These are phyloP conservation scores for Caenorhabditis virilis DNA, from an alignment of 2,888 invertebrate genomes.

Conservation along the genomic window DNA sequence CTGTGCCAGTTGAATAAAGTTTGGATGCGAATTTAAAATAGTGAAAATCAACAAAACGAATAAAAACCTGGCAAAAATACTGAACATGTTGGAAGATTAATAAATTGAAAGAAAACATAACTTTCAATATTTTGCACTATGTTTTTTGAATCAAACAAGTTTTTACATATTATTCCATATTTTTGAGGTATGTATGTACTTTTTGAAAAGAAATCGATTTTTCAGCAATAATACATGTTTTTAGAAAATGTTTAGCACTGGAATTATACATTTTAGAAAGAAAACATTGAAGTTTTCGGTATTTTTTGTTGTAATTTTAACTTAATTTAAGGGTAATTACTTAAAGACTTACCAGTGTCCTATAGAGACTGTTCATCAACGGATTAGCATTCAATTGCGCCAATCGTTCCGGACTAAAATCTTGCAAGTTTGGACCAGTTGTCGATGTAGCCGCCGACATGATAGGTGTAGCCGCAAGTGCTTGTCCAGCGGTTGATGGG, in stretches of 20 bases:
- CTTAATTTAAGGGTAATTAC: neutral
- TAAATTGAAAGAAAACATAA: neutral
- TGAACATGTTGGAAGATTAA: no score
- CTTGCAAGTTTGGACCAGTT: neutral
- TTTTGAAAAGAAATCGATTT: neutral
- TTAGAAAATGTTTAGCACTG: neutral
- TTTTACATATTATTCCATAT: neutral
- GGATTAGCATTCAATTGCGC: slow-evolving; percentile 4
- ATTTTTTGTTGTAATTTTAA: neutral
- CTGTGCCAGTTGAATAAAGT: no score
- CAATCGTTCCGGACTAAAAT: slow-evolving; percentile 6
- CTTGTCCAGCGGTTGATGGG: slow-evolving; percentile 4
- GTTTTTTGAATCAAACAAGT: neutral
- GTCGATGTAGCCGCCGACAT: neutral
- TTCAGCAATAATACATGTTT: neutral
- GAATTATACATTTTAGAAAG: neutral
- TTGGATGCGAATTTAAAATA: no score
- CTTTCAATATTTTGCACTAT: neutral
- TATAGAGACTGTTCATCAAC: slow-evolving; percentile 4
- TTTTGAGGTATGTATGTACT: neutral
- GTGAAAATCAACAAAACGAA: no score
- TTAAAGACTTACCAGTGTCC: slow-evolving; percentile 6
- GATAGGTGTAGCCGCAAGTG: neutral
- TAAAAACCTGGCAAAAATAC: no score
- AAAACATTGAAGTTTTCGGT: neutral